These are phyloP conservation scores for Collichthys lucidus DNA, from an alignment of 2,113 vertebrate species.

Conservation along the genomic window DNA sequence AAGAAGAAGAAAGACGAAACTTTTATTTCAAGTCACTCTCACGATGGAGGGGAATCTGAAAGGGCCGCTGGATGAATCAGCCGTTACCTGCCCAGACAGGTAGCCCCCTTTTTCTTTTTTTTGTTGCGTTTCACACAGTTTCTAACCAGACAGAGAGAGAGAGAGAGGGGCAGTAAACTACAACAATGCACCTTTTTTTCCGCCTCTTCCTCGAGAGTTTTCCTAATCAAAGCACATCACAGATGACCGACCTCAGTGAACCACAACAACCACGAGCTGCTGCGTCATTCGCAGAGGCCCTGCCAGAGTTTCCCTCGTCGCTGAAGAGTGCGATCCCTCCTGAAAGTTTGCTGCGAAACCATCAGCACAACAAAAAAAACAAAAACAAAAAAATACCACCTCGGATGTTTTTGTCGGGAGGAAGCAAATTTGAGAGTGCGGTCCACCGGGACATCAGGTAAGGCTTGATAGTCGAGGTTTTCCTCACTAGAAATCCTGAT, in stretches of 20 bases:
- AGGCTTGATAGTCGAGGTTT: slow-evolving; percentile 48
- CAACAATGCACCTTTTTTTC: slow-evolving; percentile 40
- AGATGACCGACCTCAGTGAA: slow-evolving; percentile 45
- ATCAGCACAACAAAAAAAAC: slow-evolving; percentile 6
- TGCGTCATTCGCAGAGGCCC: slow-evolving; percentile 61
- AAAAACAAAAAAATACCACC: neutral
- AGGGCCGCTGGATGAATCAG: slow-evolving; percentile 54
- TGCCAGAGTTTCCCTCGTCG: slow-evolving; percentile 44
- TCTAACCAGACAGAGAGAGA: slow-evolving; percentile 20
- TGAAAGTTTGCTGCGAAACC: slow-evolving; percentile 15
- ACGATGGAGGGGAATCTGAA: slow-evolving; percentile 65
- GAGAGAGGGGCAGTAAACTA: slow-evolving; percentile 41
- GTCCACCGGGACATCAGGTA: slow-evolving; percentile 51
- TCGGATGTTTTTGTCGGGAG: slow-evolving; percentile 15
- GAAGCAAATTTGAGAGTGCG: slow-evolving; percentile 45
- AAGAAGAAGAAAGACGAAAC: slow-evolving; percentile 15
- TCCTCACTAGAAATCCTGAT: slow-evolving; percentile 28
- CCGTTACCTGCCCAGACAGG: slow-evolving; percentile 61
- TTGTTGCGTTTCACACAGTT: slow-evolving; percentile 59
- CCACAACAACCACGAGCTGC: slow-evolving; percentile 47
- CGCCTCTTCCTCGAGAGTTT: slow-evolving; percentile 39
- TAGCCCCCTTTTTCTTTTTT: slow-evolving; percentile 66
- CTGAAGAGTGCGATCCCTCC: slow-evolving; percentile 34
- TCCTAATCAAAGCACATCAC: slow-evolving; percentile 53
- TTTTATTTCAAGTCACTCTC: slow-evolving; percentile 63